phyloP scores from a whole-genome alignment of 2,797 vertebrate genomes.

The Microtus agrestis region DNA sequence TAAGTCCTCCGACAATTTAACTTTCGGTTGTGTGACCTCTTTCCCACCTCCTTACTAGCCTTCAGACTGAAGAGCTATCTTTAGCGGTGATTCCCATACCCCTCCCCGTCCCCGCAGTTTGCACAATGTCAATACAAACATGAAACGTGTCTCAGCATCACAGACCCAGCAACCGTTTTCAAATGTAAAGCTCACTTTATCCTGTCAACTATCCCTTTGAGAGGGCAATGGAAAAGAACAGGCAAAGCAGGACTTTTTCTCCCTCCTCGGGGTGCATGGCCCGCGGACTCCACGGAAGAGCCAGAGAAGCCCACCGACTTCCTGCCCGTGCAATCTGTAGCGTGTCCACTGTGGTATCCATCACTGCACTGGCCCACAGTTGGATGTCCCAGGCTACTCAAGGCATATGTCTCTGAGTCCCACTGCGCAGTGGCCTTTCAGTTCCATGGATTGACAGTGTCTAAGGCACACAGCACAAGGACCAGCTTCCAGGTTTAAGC shows the following conservation, averaged over 20 bases:
- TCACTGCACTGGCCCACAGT: background rate
- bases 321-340: background rate
- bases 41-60: background rate
- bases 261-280: background rate
- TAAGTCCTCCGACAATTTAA: background rate
- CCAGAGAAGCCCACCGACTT: rapidly evolving
- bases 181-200: background rate
- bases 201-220: background rate
- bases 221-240: background rate
- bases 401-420: background rate
- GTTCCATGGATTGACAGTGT: background rate
- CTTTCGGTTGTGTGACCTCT: background rate
- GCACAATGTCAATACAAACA: background rate
- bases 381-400: background rate
- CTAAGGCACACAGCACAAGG: background rate
- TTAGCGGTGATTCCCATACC: background rate
- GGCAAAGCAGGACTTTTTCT: background rate
- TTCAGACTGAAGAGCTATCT: background rate
- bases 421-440: background rate
- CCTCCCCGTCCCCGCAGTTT: background rate
- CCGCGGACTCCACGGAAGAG: background rate
- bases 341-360: background rate
- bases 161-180: background rate
- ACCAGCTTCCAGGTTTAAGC: background rate
- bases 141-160: background rate